phyloP scores from a whole-genome alignment of 1,140 invertebrate genomes.

The Drosophila dunni region DNA sequence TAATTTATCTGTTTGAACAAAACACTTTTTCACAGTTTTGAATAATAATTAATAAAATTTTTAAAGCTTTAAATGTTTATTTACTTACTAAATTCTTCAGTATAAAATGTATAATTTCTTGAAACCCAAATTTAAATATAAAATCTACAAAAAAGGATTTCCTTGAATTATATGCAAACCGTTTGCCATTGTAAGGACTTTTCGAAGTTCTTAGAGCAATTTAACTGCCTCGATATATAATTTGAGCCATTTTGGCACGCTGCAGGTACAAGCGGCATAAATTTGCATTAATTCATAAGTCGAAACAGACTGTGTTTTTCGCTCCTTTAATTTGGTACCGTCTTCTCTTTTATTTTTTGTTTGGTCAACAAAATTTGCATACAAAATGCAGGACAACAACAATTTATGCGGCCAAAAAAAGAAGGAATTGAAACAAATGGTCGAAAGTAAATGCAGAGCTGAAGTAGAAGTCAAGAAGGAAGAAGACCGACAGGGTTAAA shows the following conservation, averaged over 20 bases:
- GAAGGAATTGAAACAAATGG: not conserved
- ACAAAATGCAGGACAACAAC: slow-evolving; percentile 54
- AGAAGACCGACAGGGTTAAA: not conserved
- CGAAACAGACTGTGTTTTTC: slow-evolving; percentile 21
- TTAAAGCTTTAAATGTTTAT: too few relatives aligned
- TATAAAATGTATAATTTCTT: too few relatives aligned
- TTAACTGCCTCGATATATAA: slow-evolving; percentile 38
- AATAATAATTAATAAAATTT: too few relatives aligned
- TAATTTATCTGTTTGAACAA: too few relatives aligned
- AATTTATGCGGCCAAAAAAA: slow-evolving; percentile 16
- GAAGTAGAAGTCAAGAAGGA: not conserved
- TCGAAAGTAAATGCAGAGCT: not conserved
- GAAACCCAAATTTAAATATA: not conserved
- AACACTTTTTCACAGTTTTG: too few relatives aligned
- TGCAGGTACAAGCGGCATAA: slow-evolving; percentile 70
- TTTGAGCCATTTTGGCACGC: slow-evolving; percentile 43
- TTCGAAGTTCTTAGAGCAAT: not conserved
- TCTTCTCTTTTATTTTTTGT: slow-evolving; percentile 35
- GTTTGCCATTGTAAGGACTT: not conserved
- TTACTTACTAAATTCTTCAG: too few relatives aligned
- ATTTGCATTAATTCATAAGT: slow-evolving; percentile 76
- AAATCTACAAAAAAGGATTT: not conserved
- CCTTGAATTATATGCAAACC: not conserved
- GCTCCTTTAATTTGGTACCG: not conserved
- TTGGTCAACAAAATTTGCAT: slow-evolving; percentile 69